A percentile compares a stretch with the other conserved stretches of the same genome.
Evolutionary conservation across 2,888 invertebrate genomes (phyloP).

Genomic region (Andrena flavipes): DNA sequence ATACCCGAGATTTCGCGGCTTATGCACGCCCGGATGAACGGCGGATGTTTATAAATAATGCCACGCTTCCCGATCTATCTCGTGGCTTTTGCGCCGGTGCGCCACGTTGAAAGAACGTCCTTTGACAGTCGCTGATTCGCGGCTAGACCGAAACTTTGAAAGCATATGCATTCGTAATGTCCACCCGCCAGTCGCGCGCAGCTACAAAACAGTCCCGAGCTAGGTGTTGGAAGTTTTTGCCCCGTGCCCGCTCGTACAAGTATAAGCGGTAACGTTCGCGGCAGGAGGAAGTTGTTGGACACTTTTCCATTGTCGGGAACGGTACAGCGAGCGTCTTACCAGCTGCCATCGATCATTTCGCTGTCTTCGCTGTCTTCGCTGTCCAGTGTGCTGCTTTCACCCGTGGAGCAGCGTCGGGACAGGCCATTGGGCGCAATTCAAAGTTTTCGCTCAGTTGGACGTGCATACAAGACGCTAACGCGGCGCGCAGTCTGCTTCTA

Average conservation of each 20-base stretch:
- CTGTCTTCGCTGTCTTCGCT: constrained; percentile 57
- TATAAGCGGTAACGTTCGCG: not conserved
- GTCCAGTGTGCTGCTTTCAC: constrained; percentile 45
- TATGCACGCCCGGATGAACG: not conserved
- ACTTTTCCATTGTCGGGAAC: constrained; percentile 24
- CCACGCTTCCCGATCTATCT: not conserved
- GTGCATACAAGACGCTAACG: constrained; percentile 40
- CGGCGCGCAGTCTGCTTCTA: constrained; percentile 26
- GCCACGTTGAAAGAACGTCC: not conserved
- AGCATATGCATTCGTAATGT: constrained; percentile 15
- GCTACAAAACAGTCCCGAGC: not conserved
- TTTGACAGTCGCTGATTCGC: constrained; percentile 15
- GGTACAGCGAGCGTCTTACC: constrained; percentile 49
- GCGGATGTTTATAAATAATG: constrained; percentile 28
- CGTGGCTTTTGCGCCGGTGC: not conserved
- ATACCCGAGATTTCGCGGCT: constrained; percentile 57
- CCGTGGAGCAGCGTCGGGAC: constrained; percentile 25
- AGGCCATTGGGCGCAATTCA: constrained; percentile 46
- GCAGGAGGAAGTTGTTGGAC: constrained; percentile 41
- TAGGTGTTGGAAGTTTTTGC: not conserved
- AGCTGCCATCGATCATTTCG: constrained; percentile 61
- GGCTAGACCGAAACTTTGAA: constrained; percentile 11
- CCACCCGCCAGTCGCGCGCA: not conserved
- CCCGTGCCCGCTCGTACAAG: not conserved
- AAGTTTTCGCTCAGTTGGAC: constrained; percentile 60